Conservation (phyloP, 1,140 invertebrate genomes). For the Drosophila quadrilineata region DNA sequence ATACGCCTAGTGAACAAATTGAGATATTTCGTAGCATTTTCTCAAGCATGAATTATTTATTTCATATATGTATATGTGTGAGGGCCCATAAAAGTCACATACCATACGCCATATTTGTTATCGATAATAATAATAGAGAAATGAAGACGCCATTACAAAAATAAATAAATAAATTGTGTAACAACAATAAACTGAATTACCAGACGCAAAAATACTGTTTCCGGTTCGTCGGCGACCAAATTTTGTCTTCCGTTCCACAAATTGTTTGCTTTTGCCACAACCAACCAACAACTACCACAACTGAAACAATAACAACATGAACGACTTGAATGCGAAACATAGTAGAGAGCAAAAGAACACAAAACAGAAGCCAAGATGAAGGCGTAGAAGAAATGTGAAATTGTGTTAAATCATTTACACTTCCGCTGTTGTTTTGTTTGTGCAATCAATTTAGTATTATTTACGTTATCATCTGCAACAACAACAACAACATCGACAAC, state of each 20-base stretch:
- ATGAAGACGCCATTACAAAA: slow-evolving; percentile 26
- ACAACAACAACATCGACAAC: background rate
- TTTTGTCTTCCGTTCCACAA: slow-evolving; percentile 28
- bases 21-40: too few relatives aligned
- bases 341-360: background rate
- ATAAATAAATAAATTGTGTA: slow-evolving; percentile 52
- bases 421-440: slow-evolving; percentile 75
- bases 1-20: too few relatives aligned
- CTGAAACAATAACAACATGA: background rate
- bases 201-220: slow-evolving; percentile 56
- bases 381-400: slow-evolving; percentile 47
- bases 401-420: slow-evolving; percentile 79
- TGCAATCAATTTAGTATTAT: slow-evolving; percentile 79
- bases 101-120: background rate
- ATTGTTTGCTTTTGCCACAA: slow-evolving; percentile 25
- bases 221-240: slow-evolving; percentile 53
- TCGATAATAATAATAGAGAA: slow-evolving; percentile 27
- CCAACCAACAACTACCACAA: background rate
- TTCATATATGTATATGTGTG: background rate
- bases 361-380: slow-evolving; percentile 48
- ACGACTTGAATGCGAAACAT: background rate
- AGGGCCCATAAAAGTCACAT: slow-evolving; percentile 1
- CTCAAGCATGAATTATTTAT: background rate
- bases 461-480: slow-evolving; percentile 60
- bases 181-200: slow-evolving; percentile 65